These are phyloP conservation scores for Trisateles emortualis DNA, from an alignment of 2,888 invertebrate species.

Conservation along the genomic window DNA sequence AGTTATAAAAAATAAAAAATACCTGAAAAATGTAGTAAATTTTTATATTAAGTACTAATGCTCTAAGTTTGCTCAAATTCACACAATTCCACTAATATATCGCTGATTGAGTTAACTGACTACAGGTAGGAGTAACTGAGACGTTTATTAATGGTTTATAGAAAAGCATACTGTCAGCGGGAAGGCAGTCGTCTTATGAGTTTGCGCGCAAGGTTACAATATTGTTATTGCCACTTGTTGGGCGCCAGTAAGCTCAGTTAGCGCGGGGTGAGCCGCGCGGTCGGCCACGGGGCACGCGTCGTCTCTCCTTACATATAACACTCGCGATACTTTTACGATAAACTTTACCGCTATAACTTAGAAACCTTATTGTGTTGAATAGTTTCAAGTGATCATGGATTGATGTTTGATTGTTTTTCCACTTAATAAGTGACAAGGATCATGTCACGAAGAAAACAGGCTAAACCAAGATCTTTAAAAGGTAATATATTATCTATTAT, in stretches of 20 bases:
- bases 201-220: slow-evolving; percentile 80
- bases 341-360: slow-evolving; percentile 60
- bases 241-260: slow-evolving; percentile 81
- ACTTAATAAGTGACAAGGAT: slow-evolving; percentile 55
- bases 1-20: too few relatives aligned
- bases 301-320: slow-evolving; percentile 22
- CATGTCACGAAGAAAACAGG: slow-evolving; percentile 90
- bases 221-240: slow-evolving; percentile 85
- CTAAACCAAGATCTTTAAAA: slow-evolving; percentile 90
- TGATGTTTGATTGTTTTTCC: slow-evolving; percentile 22
- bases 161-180: slow-evolving; percentile 48
- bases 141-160: slow-evolving; percentile 29
- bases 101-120: too few relatives aligned
- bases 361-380: slow-evolving; percentile 20
- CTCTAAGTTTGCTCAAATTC: too few relatives aligned
- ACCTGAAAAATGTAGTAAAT: too few relatives aligned
- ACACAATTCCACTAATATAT: too few relatives aligned
- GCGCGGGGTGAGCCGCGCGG: slow-evolving; percentile 78
- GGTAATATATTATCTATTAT: slow-evolving; percentile 81
- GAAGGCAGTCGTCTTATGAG: slow-evolving; percentile 62
- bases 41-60: too few relatives aligned
- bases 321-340: slow-evolving; percentile 60
- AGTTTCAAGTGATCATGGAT: slow-evolving; percentile 38
- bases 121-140: too few relatives aligned
- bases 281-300: slow-evolving; percentile 61